These are phyloP conservation scores for Drosophila busckii DNA, from an alignment of 1,140 invertebrate species.

Conservation along the genomic window DNA sequence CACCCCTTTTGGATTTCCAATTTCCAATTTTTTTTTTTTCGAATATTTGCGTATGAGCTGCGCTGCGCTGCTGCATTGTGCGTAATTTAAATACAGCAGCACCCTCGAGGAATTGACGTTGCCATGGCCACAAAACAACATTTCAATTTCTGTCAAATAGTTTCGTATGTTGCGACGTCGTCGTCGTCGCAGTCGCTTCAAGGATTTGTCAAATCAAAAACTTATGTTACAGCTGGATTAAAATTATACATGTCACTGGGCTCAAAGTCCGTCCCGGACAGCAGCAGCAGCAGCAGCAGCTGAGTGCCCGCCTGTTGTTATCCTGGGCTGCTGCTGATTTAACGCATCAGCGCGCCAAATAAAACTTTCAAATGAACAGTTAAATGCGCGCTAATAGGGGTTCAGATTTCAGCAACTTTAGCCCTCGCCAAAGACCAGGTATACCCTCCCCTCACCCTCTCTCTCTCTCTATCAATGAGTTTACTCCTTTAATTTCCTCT, in stretches of 20 bases:
- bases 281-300: constrained; percentile 23
- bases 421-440: constrained; percentile 5
- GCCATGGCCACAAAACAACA: constrained; percentile 50
- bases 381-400: constrained; percentile 79
- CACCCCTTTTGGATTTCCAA: constrained; percentile 16
- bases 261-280: constrained; percentile 8
- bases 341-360: constrained; percentile 75
- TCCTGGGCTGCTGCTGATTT: constrained; percentile 56
- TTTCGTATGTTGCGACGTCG: constrained; percentile 54
- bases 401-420: constrained; percentile 70
- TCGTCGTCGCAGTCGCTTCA: constrained; percentile 11
- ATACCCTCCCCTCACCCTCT: neutral
- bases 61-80: too few species aligned
- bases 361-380: constrained; percentile 79
- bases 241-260: constrained; percentile 75
- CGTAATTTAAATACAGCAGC: constrained; percentile 34
- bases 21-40: constrained; percentile 17
- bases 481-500: constrained; percentile 29
- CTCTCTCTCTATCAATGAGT: neutral
- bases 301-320: constrained; percentile 2
- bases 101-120: constrained; percentile 51
- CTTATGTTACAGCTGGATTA: constrained; percentile 78
- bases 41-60: constrained; percentile 54
- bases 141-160: constrained; percentile 75
- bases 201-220: constrained; percentile 77